phyloP scores from a whole-genome alignment of 2,888 invertebrate species.

The Eilema depressum region DNA sequence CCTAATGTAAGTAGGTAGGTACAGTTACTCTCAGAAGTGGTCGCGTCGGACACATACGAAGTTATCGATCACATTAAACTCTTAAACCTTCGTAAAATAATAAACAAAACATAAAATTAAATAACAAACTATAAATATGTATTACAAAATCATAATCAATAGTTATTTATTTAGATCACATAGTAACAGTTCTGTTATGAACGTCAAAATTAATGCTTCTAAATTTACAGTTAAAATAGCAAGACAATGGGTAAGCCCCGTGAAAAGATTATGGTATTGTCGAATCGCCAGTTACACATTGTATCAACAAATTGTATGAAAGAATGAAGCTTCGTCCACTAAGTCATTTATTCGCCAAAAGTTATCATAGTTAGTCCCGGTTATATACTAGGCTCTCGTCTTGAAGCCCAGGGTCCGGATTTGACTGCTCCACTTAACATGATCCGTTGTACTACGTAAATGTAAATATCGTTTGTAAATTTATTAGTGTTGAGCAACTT shows the following conservation, averaged over 20 bases:
- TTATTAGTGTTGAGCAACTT: neutral
- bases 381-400: neutral
- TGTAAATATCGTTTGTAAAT: neutral
- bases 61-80: neutral
- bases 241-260: too few relatives aligned
- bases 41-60: neutral
- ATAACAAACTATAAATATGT: neutral
- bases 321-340: too few relatives aligned
- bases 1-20: neutral
- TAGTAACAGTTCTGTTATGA: too few relatives aligned
- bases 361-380: too few relatives aligned
- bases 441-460: too few relatives aligned
- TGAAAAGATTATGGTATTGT: neutral
- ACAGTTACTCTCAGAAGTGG: neutral
- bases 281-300: neutral
- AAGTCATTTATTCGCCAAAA: too few relatives aligned
- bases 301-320: neutral
- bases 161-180: too few relatives aligned
- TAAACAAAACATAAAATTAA: neutral
- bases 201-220: too few relatives aligned
- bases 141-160: neutral
- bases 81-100: neutral
- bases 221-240: too few relatives aligned
- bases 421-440: neutral
- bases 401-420: neutral